phyloP scores from a whole-genome alignment of 53 echinoderm and acorn worm genomes.

The Temnopleurus reevesii region DNA sequence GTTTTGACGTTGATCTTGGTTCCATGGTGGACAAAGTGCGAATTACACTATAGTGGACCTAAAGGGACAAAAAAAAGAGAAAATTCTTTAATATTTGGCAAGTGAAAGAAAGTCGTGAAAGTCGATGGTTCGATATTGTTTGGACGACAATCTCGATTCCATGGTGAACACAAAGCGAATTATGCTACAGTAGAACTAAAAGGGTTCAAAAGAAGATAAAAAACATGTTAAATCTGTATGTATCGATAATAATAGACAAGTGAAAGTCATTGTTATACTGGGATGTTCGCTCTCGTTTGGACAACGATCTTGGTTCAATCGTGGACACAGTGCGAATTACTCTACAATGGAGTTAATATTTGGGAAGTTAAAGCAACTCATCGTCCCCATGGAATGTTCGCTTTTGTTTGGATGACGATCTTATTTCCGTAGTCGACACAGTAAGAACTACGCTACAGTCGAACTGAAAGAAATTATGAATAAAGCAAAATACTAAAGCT shows the following conservation, averaged over 20 bases:
- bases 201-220: not conserved
- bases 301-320: too few species aligned
- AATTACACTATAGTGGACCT: not conserved
- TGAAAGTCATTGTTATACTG: too few species aligned
- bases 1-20: not conserved
- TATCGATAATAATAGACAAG: not conserved
- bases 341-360: too few species aligned
- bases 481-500: too few species aligned
- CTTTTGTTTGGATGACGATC: too few species aligned
- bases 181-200: not conserved
- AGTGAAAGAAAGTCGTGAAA: constrained; percentile 78
- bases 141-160: not conserved
- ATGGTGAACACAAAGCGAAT: not conserved
- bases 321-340: too few species aligned
- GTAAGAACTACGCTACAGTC: too few species aligned
- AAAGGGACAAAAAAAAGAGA: not conserved
- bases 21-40: not conserved
- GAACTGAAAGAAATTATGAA: too few species aligned
- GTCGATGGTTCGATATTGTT: constrained; percentile 70
- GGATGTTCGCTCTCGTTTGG: too few species aligned
- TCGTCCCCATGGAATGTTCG: too few species aligned
- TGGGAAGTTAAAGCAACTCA: not conserved
- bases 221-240: not conserved
- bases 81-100: too few species aligned
- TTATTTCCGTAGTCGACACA: too few species aligned